Percentiles rank a stretch among this genome's conserved stretches.
phyloP scores from a whole-genome alignment of 2,888 invertebrate species.

The Lithophane semibrunnea region DNA sequence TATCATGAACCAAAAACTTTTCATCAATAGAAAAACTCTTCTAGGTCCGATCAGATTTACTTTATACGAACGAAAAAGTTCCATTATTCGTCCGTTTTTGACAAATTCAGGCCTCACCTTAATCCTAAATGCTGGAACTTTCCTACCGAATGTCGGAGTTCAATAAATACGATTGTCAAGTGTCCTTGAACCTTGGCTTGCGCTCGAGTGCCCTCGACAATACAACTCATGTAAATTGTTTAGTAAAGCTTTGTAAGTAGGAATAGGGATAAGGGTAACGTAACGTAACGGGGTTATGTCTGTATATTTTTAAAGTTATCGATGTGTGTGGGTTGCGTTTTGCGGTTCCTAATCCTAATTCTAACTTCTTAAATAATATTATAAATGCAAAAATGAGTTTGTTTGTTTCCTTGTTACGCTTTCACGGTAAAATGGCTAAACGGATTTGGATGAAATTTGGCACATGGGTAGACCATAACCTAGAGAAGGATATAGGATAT shows the following conservation, averaged over 20 bases:
- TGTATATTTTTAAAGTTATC: not conserved
- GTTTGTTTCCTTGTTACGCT: no score
- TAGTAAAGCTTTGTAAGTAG: not conserved
- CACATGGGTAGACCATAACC: no score
- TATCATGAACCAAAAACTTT: not conserved
- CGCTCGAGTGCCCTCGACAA: slow-evolving; percentile 27
- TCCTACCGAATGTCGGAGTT: slow-evolving; percentile 19
- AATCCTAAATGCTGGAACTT: slow-evolving; percentile 15
- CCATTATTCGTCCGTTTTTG: not conserved
- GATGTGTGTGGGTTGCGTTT: not conserved
- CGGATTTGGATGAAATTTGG: no score
- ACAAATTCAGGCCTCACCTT: not conserved
- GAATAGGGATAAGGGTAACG: not conserved
- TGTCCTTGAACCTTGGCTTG: slow-evolving; percentile 32
- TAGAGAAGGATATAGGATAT: no score
- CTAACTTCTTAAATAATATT: no score
- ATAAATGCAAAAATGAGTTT: no score
- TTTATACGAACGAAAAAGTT: not conserved
- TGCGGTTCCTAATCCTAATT: not conserved
- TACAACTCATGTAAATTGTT: slow-evolving; percentile 36
- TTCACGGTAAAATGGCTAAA: no score
- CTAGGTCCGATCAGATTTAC: not conserved
- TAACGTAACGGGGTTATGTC: not conserved
- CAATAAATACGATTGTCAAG: slow-evolving; percentile 43
- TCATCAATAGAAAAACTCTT: not conserved